A percentile compares a stretch with the other conserved stretches of the same genome.
These are phyloP conservation scores for Laupala kohalensis DNA, from an alignment of 1,140 invertebrate genomes.

Conservation along the genomic window DNA sequence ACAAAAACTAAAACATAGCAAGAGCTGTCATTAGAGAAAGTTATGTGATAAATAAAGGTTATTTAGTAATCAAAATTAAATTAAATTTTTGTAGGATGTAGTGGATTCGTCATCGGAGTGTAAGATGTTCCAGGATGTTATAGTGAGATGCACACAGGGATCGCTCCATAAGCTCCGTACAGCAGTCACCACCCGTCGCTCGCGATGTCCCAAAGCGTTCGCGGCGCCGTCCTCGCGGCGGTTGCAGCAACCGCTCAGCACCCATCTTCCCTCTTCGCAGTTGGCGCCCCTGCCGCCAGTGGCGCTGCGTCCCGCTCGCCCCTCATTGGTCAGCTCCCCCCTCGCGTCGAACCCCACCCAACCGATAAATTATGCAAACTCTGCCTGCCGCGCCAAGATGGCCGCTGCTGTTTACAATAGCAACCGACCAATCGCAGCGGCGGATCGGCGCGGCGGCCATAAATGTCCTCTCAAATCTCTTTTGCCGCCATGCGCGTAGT, in stretches of 20 bases:
- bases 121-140: too few relatives aligned
- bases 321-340: not conserved
- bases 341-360: not conserved
- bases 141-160: too few relatives aligned
- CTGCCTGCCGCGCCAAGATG: not conserved
- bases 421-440: not conserved
- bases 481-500: not conserved
- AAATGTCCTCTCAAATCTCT: not conserved
- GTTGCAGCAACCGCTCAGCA: not conserved
- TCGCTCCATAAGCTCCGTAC: too few relatives aligned
- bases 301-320: not conserved
- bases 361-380: not conserved
- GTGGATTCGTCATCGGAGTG: too few relatives aligned
- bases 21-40: too few relatives aligned
- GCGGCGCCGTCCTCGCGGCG: not conserved
- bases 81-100: too few relatives aligned
- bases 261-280: not conserved
- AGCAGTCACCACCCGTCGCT: not conserved
- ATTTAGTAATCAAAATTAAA: too few relatives aligned
- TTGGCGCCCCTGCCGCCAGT: not conserved
- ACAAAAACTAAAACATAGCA: too few relatives aligned
- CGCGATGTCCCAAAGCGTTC: not conserved
- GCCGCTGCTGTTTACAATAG: not conserved
- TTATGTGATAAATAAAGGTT: too few relatives aligned
- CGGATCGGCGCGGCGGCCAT: not conserved